These are phyloP conservation scores for Schizopygopsis pylzovi DNA, from an alignment of 2,797 vertebrate species.

Conservation along the genomic window DNA sequence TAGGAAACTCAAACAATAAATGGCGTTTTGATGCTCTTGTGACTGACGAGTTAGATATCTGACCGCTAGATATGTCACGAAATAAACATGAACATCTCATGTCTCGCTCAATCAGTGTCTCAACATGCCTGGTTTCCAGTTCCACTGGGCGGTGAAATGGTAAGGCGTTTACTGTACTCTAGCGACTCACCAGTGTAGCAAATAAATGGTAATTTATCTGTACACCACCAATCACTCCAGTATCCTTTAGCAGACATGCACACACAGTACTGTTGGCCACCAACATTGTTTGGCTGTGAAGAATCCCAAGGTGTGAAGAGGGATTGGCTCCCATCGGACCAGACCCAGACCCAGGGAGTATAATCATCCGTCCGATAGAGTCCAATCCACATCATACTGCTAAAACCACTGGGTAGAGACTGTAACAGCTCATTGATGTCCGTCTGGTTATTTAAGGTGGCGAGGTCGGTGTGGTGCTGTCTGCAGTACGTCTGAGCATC, in stretches of 20 bases:
- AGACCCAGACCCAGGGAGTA: not conserved
- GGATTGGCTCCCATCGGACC: not conserved
- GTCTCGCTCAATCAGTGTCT: no score
- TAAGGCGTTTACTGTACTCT: not conserved
- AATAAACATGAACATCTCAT: not conserved
- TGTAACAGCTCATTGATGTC: not conserved
- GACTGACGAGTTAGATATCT: not conserved
- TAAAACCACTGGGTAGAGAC: not conserved
- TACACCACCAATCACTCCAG: not conserved
- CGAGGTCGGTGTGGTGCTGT: not conserved
- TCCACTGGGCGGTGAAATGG: no score
- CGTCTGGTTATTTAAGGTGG: not conserved
- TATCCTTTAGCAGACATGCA: not conserved
- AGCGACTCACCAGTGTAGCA: not conserved
- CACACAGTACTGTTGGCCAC: not conserved
- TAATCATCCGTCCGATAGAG: not conserved
- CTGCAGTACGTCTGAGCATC: not conserved
- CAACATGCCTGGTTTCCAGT: no score
- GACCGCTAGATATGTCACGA: not conserved
- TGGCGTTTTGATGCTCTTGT: no score
- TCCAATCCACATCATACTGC: not conserved
- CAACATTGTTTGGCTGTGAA: not conserved
- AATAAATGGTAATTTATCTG: not conserved
- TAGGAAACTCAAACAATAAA: no score
- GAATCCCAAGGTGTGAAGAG: rapidly evolving